phyloP scores from a whole-genome alignment of 92 coral and sea anemone species.

The Hydrozoanthus gracilis region DNA sequence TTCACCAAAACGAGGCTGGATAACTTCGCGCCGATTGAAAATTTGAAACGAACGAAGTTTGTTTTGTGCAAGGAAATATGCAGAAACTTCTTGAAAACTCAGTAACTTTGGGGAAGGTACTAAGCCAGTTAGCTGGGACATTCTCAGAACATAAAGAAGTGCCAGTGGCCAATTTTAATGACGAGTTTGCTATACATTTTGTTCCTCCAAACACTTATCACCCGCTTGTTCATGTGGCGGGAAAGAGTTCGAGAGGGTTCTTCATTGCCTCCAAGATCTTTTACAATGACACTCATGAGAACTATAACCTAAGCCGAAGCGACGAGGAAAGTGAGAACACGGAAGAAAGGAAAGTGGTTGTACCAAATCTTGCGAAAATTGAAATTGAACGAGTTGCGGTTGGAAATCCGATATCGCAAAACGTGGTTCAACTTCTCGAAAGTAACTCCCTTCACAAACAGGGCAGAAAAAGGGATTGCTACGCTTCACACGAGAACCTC shows the following conservation, averaged over 20 bases:
- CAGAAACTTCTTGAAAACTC: neutral
- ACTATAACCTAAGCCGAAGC: neutral
- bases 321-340: constrained; percentile 46
- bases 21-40: neutral
- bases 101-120: constrained; percentile 1
- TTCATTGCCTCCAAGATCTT: constrained; percentile 77
- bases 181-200: constrained; percentile 52
- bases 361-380: constrained; percentile 53
- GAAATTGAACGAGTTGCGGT: constrained; percentile 85
- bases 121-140: constrained; percentile 18
- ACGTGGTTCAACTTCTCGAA: constrained; percentile 67
- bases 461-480: constrained; percentile 63
- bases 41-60: neutral
- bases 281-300: constrained; percentile 15
- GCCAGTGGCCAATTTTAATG: neutral
- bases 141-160: neutral
- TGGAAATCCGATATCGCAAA: constrained; percentile 92
- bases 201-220: constrained; percentile 76
- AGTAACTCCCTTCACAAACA: constrained; percentile 69
- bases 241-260: constrained; percentile 62
- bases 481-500: constrained; percentile 49
- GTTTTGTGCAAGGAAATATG: neutral
- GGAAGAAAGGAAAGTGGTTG: neutral
- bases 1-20: constrained; percentile 6
- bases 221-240: constrained; percentile 81